Base-by-base conservation (phyloP, 2,888 invertebrate genomes). In the Drosophila nr. medialis region DNA sequence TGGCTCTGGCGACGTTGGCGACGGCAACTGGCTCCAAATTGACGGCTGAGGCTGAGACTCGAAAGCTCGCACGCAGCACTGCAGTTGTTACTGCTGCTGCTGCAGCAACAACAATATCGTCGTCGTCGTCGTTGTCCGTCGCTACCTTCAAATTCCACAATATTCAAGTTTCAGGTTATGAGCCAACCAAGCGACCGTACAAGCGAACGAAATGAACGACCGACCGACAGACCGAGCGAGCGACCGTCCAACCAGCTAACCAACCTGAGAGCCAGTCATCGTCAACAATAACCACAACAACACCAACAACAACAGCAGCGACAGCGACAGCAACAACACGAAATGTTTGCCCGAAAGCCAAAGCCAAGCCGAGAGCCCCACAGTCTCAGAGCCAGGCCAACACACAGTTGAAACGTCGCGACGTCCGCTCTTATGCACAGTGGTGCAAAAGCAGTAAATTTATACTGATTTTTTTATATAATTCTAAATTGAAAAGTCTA, bases 81-180 rank as follows among this genome's bases (percentile, higher is more conserved):
- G 80, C 64, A 72, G 81, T 74, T 72, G 83, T 68, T 74, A 72
- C 64, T 72, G 72, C 59, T 69, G 72, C 59, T 69, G 15, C 64
- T 49, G 40, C 67, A 54, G 30, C 75, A 65, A 29, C 79, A 59
- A 40, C 64, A 49, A 30, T 72, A 61, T n/a, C 76, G 60, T 34
- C 72, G 34, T 32, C 68, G 34, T 11, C 59, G 59, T 38, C 62
- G 62, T 64, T 53, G 75, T 59, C 61, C 79, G 80, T 79, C 72
- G 90, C 86, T 86, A 86, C 86, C 86, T 86, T 86, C 90, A 90
- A 86, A 86, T 86, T 86, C 86, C 86, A 86, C 89, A 88, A 90
- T 88, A 83, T 86, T 86, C 86, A 90, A 86, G 89, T 86, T 86
- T 86, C 86, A 90, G 89, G 86, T 86, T 86, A 86, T 86, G 86